Evolutionary conservation across 2,113 vertebrate genomes (phyloP).

Genomic region (Protobothrops flavoviridis): DNA sequence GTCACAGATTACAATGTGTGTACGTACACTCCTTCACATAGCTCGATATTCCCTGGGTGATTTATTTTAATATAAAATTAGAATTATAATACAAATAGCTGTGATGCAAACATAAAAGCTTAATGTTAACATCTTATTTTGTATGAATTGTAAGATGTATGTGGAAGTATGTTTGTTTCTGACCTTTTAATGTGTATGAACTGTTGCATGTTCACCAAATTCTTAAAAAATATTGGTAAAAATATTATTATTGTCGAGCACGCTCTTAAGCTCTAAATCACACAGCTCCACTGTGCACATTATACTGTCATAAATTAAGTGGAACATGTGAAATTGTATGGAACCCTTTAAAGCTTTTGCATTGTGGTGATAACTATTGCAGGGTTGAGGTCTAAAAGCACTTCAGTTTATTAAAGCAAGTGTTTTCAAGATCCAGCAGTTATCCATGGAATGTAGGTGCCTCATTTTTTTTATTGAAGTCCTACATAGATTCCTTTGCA

Average conservation of each 20-base stretch:
- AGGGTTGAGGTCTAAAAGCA: background rate
- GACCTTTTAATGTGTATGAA: background rate
- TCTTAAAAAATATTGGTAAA: background rate
- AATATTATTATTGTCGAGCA: accelerated
- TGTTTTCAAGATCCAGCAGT: constrained; percentile 36
- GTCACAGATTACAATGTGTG: background rate
- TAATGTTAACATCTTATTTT: background rate
- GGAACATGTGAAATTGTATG: background rate
- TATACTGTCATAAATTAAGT: constrained; percentile 2
- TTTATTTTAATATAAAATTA: background rate
- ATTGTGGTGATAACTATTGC: background rate
- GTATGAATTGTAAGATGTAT: constrained; percentile 9
- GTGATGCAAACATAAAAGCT: background rate
- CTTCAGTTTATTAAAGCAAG: background rate
- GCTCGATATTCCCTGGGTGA: constrained; percentile 3
- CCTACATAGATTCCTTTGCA: background rate
- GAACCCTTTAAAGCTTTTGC: background rate
- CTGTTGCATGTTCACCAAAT: constrained; percentile 39
- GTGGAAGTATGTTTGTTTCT: background rate
- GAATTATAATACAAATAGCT: background rate
- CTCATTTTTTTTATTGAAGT: constrained; percentile 44
- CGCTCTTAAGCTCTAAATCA: background rate
- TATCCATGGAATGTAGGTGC: constrained; percentile 53
- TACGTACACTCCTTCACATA: background rate
- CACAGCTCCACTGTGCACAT: background rate